Evolutionary conservation across 2,888 invertebrate species (phyloP).

Genomic region (Plagiodera versicolora): DNA sequence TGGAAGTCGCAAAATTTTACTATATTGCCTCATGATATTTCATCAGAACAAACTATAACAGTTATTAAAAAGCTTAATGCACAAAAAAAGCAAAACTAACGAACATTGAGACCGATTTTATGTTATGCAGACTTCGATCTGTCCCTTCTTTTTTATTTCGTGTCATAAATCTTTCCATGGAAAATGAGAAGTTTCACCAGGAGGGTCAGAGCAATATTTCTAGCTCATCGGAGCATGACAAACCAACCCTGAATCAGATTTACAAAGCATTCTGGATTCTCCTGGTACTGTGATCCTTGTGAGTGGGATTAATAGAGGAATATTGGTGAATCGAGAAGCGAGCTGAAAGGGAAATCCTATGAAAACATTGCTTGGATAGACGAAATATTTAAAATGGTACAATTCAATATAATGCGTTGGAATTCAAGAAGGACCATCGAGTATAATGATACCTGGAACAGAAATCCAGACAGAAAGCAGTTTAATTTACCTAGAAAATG

Average conservation of each 20-base stretch:
- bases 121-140: too few relatives aligned
- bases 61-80: too few relatives aligned
- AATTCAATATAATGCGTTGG: not conserved
- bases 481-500: too few relatives aligned
- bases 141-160: not conserved
- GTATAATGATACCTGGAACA: not conserved
- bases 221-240: slow-evolving; percentile 26
- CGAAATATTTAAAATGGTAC: not conserved
- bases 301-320: not conserved
- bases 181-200: slow-evolving; percentile 26
- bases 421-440: not conserved
- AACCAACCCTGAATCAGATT: slow-evolving; percentile 27
- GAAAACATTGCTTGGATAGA: not conserved
- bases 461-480: not conserved
- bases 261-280: not conserved
- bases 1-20: too few relatives aligned
- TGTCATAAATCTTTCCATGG: not conserved
- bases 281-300: not conserved
- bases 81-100: too few relatives aligned
- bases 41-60: too few relatives aligned
- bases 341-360: not conserved
- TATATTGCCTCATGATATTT: too few relatives aligned
- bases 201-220: slow-evolving; percentile 29
- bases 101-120: too few relatives aligned
- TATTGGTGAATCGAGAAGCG: not conserved